phyloP scores from a whole-genome alignment of 2,797 vertebrate genomes.

The Intellagama lesueurii region DNA sequence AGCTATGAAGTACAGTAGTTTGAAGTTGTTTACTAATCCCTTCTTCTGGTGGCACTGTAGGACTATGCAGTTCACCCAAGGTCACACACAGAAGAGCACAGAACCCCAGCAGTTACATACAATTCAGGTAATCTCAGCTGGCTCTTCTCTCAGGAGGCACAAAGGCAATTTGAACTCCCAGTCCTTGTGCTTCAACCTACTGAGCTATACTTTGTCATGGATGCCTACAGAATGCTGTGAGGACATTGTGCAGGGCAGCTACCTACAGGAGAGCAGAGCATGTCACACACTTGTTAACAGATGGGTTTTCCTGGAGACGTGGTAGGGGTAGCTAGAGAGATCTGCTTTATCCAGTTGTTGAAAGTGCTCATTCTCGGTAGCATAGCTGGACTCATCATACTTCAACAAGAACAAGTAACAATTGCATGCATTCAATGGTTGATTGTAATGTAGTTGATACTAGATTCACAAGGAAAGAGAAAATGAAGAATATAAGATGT shows the following conservation, averaged over 20 bases:
- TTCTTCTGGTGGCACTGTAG: too few relatives aligned
- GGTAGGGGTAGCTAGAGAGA: neutral
- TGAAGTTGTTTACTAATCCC: too few relatives aligned
- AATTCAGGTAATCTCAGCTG: too few relatives aligned
- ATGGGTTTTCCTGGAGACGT: too few relatives aligned
- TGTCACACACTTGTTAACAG: neutral
- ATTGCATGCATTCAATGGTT: neutral
- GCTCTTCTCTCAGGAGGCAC: too few relatives aligned
- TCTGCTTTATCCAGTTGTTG: neutral
- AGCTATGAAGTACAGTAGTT: too few relatives aligned
- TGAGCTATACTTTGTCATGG: neutral
- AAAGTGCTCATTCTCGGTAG: neutral
- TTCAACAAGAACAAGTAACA: neutral
- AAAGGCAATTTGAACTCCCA: too few relatives aligned
- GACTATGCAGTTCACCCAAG: too few relatives aligned
- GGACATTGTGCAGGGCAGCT: neutral
- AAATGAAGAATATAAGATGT: conserved; percentile 82
- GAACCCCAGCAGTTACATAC: too few relatives aligned
- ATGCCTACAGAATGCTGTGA: neutral
- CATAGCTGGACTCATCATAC: conserved; percentile 10
- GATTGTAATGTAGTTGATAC: conserved; percentile 48
- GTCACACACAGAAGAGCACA: too few relatives aligned
- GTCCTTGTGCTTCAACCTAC: neutral
- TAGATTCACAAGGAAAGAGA: conserved; percentile 65
- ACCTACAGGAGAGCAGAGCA: neutral